A percentile compares a stretch with the other conserved stretches of the same genome.
These are phyloP conservation scores for Grammomys dolichurus DNA, from an alignment of 2,113 vertebrate genomes.

Conservation along the genomic window DNA sequence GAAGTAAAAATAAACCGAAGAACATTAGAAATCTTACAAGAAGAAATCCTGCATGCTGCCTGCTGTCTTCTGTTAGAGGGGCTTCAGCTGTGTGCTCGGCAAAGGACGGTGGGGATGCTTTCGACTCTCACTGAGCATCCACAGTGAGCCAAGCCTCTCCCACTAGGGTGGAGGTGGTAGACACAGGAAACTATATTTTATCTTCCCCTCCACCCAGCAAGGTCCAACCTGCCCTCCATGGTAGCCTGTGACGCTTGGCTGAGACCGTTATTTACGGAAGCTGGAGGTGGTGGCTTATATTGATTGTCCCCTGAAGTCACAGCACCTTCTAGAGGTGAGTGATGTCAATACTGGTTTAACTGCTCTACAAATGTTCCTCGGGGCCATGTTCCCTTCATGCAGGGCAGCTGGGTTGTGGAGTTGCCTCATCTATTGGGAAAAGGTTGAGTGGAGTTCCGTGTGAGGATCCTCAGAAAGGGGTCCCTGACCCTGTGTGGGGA, in stretches of 20 bases:
- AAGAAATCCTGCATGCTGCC: too few species aligned
- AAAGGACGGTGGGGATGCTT: background rate
- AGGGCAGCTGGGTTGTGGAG: background rate
- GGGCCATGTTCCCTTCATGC: fast-evolving
- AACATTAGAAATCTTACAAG: background rate
- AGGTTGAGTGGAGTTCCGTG: background rate
- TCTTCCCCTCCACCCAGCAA: background rate
- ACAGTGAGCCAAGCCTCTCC: background rate
- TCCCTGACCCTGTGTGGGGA: background rate
- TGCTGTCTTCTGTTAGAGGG: background rate
- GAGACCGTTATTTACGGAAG: background rate
- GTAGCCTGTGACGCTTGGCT: background rate
- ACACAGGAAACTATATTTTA: background rate
- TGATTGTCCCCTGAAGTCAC: background rate
- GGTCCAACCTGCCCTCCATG: background rate
- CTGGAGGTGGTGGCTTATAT: background rate
- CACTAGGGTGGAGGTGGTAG: background rate
- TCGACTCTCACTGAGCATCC: background rate
- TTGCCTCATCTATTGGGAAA: background rate
- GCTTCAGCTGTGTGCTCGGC: too few species aligned
- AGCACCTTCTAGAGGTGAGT: background rate
- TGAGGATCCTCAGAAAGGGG: background rate
- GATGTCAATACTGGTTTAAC: background rate
- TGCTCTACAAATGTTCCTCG: too few species aligned
- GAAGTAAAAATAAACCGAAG: background rate